Base-by-base conservation (phyloP, 1,140 invertebrate genomes). In the Leucophenga varia region DNA sequence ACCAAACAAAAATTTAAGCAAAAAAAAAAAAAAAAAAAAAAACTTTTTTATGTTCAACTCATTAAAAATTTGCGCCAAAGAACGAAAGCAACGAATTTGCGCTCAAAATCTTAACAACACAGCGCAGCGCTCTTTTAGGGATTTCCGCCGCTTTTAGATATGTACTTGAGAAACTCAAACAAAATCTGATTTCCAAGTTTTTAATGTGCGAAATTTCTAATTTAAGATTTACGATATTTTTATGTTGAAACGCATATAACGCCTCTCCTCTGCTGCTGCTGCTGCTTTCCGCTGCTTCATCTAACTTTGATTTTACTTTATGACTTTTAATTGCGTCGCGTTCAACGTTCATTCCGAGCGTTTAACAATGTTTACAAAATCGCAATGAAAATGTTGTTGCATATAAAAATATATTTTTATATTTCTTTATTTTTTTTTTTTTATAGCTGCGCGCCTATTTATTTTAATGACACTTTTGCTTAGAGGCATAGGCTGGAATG, bases 141-240 rank as follows among this genome's bases (percentile, higher is more conserved):
- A n/a, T n/a, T n/a, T n/a, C n/a, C n/a, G n/a, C n/a, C n/a, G n/a
- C n/a, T n/a, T n/a, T n/a, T n/a, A n/a, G n/a, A n/a, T n/a, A n/a
- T n/a, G n/a, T n/a, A n/a, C n/a, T n/a, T n/a, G n/a, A n/a, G n/a
- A n/a, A n/a, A n/a, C n/a, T n/a, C n/a, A n/a, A n/a, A n/a, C n/a
- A n/a, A 67, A 67, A 67, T 67, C 64, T 63, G 67, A 67, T 67
- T 67, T 67, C 63, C 63, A 67, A 67, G 63, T 67, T 67, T 67
- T 67, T 67, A 67, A 67, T 67, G 63, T 67, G 63, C 56, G 59
- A 67, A 67, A 67, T 67, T 67, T 67, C 63, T 67, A 67, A 67
- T 67, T 67, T 67, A 67, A 67, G 63, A 67, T 67, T 67, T 67
- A 67, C 63, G 63, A 67, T 67, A 67, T 67, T 67, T 67, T 67